Evolutionary conservation across 2,888 invertebrate genomes (phyloP).

Genomic region (Acleris literana): DNA sequence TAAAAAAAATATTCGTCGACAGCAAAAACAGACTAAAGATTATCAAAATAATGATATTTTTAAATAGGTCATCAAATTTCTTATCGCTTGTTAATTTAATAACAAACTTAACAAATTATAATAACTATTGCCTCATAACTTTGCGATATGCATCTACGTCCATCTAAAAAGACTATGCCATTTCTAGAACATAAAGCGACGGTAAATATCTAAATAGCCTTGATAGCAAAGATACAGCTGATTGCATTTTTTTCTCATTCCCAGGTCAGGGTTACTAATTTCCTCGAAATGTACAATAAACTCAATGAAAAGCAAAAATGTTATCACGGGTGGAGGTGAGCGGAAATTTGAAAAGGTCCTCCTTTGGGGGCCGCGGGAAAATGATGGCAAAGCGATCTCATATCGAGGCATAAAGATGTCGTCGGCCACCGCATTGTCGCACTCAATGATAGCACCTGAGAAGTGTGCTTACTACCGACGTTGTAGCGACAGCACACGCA

Average conservation of each 20-base stretch:
- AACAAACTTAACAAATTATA: too few relatives aligned
- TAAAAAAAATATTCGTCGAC: too few relatives aligned
- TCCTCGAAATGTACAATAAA: conserved; percentile 41
- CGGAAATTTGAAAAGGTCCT: conserved; percentile 68
- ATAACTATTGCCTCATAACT: too few relatives aligned
- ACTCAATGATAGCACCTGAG: conserved; percentile 54
- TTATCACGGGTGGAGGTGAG: conserved; percentile 55
- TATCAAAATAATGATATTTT: too few relatives aligned
- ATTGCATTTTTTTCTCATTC: conserved; percentile 6
- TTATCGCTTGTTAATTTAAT: too few relatives aligned
- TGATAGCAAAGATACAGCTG: neutral
- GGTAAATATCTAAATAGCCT: too few relatives aligned
- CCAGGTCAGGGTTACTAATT: conserved; percentile 32
- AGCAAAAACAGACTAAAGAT: too few relatives aligned
- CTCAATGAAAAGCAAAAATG: conserved; percentile 52
- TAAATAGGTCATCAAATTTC: too few relatives aligned
- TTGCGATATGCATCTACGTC: too few relatives aligned
- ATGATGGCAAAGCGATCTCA: conserved; percentile 52
- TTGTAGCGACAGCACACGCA: conserved; percentile 18
- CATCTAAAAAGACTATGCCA: too few relatives aligned
- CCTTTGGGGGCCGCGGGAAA: conserved; percentile 45
- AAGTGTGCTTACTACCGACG: conserved; percentile 37
- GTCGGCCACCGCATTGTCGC: conserved; percentile 52
- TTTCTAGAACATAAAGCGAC: too few relatives aligned
- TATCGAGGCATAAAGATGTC: conserved; percentile 63